These are phyloP conservation scores for Elegia similella DNA, from an alignment of 2,888 invertebrate genomes.

Conservation along the genomic window DNA sequence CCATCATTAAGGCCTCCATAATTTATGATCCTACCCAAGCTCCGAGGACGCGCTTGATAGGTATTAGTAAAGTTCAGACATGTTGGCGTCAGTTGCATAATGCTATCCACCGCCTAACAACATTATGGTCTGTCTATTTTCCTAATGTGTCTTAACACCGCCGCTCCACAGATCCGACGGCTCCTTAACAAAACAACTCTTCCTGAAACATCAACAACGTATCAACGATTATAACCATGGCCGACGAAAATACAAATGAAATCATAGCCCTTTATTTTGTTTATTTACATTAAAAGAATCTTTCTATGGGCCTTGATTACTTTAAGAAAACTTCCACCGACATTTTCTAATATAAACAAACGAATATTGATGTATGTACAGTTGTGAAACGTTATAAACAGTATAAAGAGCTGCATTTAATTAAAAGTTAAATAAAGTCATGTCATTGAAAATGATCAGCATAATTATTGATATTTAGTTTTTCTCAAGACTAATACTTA, in stretches of 20 bases:
- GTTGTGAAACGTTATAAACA: neutral
- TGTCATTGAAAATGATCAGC: constrained; percentile 1
- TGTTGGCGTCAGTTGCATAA: constrained; percentile 39
- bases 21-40: neutral
- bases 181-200: constrained; percentile 64
- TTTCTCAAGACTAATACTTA: too few species aligned
- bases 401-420: constrained; percentile 11
- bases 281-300: constrained; percentile 40
- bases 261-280: constrained; percentile 50
- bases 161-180: constrained; percentile 46
- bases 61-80: neutral
- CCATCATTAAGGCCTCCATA: too few species aligned
- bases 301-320: constrained; percentile 41
- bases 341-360: constrained; percentile 1
- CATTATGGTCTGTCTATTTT: constrained; percentile 64
- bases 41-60: neutral
- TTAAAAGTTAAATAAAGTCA: neutral
- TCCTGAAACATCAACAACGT: constrained; percentile 62
- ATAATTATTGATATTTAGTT: neutral
- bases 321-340: constrained; percentile 30
- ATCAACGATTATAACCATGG: constrained; percentile 49
- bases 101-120: constrained; percentile 41
- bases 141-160: constrained; percentile 59
- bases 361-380: neutral
- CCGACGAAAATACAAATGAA: constrained; percentile 46